Conservation (phyloP, 2,797 vertebrate genomes). For the Mormyrus proboscirostris region DNA sequence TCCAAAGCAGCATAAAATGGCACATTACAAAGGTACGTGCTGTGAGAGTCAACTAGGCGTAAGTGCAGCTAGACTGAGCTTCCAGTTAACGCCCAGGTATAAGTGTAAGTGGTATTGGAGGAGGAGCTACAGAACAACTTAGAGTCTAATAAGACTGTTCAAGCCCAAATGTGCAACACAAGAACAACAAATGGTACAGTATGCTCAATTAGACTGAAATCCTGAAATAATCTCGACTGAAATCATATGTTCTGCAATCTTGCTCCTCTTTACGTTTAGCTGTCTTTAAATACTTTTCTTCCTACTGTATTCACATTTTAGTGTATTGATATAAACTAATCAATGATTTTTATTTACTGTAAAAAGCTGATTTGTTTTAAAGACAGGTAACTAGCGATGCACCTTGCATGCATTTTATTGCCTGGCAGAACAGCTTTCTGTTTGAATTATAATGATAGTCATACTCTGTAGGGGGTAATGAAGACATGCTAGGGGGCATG, state of each 20-base stretch:
- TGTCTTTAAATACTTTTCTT: neutral
- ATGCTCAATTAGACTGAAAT: neutral
- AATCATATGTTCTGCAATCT: neutral
- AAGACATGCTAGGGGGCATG: neutral
- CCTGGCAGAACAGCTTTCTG: neutral
- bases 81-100: neutral
- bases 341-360: neutral
- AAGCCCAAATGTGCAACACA: neutral
- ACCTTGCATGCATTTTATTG: neutral
- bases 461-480: neutral
- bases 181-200: neutral
- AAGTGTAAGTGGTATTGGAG: neutral
- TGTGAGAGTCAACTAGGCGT: neutral
- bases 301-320: neutral
- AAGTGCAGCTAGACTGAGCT: neutral
- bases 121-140: neutral
- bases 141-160: neutral
- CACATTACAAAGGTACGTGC: neutral
- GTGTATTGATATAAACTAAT: neutral
- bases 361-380: neutral
- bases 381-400: neutral
- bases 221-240: neutral
- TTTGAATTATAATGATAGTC: neutral
- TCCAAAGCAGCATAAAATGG: neutral
- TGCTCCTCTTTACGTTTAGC: neutral